phyloP scores from a whole-genome alignment of 2,113 vertebrate genomes.

The Xenopus laevis region DNA sequence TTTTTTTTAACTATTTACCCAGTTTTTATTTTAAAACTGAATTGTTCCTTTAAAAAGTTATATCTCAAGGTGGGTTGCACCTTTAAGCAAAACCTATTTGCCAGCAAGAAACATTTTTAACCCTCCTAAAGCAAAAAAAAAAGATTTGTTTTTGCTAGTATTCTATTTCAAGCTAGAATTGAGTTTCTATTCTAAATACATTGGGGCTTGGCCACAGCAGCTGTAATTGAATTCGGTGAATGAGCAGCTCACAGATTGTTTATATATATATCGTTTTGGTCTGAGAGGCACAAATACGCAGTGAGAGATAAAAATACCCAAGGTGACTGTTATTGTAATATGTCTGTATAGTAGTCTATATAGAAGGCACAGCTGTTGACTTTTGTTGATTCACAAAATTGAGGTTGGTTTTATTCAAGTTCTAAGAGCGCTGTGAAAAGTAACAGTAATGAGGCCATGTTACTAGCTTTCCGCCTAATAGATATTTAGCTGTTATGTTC shows the following conservation, averaged over 20 bases:
- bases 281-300: conserved; percentile 38
- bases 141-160: no score
- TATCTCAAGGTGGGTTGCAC: no score
- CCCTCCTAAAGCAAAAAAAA: no score
- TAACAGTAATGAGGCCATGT: conserved; percentile 3
- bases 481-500: not conserved
- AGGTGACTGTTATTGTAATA: conserved; percentile 16
- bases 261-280: conserved; percentile 25
- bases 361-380: conserved; percentile 22
- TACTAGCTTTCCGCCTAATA: not conserved
- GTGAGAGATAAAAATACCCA: conserved; percentile 32
- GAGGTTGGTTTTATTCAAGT: conserved; percentile 4
- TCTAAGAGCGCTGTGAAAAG: not conserved
- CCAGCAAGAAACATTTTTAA: no score
- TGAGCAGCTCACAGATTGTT: conserved; percentile 36
- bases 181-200: no score
- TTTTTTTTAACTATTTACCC: no score
- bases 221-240: conserved; percentile 28
- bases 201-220: not conserved
- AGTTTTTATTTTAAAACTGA: no score
- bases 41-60: no score
- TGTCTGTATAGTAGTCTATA: conserved; percentile 21
- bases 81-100: no score
- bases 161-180: no score
- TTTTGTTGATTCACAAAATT: conserved; percentile 31